phyloP scores from a whole-genome alignment of 2,797 vertebrate genomes.

The Luscinia luscinia region DNA sequence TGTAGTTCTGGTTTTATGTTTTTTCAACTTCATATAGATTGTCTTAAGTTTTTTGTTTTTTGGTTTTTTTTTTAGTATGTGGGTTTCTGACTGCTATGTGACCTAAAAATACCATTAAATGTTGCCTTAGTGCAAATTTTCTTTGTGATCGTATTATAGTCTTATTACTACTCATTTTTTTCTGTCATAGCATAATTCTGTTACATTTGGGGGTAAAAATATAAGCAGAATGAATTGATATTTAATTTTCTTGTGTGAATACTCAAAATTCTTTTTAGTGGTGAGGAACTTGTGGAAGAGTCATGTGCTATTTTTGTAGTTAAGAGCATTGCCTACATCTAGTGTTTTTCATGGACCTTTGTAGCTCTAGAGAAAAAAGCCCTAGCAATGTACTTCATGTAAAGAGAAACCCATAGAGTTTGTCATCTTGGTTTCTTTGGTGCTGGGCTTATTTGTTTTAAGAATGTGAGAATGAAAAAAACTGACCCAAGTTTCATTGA shows the following conservation, averaged over 20 bases:
- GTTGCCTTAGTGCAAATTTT: slow-evolving; percentile 9
- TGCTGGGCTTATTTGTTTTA: slow-evolving; percentile 14
- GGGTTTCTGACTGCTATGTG: neutral
- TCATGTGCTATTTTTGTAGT: neutral
- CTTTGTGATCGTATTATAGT: neutral
- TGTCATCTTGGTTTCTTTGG: slow-evolving; percentile 11
- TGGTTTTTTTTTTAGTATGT: neutral
- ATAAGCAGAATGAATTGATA: neutral
- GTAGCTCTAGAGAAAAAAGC: neutral
- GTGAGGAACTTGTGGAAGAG: neutral
- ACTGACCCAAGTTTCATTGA: slow-evolving; percentile 34
- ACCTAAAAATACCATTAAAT: neutral
- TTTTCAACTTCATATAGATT: neutral
- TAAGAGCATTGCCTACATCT: neutral
- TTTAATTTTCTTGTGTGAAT: slow-evolving; percentile 48
- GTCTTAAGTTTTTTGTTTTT: neutral
- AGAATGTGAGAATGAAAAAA: slow-evolving; percentile 35
- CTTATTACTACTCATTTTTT: slow-evolving; percentile 4
- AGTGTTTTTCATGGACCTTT: neutral
- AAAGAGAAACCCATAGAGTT: neutral
- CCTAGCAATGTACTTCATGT: neutral
- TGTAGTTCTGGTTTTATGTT: slow-evolving; percentile 14
- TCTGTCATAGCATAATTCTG: neutral
- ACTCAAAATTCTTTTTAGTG: slow-evolving; percentile 22
- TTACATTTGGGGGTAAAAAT: slow-evolving; percentile 7